Percentiles rank a stretch among this genome's conserved stretches.
Conservation (phyloP, 2,888 invertebrate species). For the Melitaea athalia region DNA sequence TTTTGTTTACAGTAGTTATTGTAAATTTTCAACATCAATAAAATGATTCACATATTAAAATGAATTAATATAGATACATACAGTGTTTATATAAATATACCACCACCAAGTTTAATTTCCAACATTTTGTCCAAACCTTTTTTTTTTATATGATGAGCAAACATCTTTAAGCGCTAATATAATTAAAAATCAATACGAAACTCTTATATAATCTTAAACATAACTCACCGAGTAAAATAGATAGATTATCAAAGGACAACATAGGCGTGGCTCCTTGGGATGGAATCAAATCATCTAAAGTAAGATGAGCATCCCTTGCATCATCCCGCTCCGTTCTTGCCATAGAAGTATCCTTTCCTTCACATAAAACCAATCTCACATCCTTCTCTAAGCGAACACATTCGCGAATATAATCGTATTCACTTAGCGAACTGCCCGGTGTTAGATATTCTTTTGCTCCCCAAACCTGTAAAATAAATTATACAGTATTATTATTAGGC, state of each 20-base stretch:
- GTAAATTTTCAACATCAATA: too few relatives aligned
- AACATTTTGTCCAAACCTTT: too few relatives aligned
- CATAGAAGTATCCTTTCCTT: conserved; percentile 85
- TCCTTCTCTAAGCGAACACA: conserved; percentile 96
- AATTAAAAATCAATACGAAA: too few relatives aligned
- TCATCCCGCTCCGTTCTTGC: conserved; percentile 93
- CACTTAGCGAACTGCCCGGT: conserved; percentile 90
- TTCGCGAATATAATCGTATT: conserved; percentile 96
- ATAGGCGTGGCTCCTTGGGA: conserved; percentile 86
- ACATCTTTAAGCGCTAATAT: too few relatives aligned
- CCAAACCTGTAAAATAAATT: conserved; percentile 84
- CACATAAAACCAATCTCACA: conserved; percentile 86
- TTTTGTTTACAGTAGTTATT: too few relatives aligned
- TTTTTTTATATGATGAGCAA: too few relatives aligned
- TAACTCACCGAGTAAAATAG: conserved; percentile 89
- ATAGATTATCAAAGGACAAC: conserved; percentile 91
- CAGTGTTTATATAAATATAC: too few relatives aligned
- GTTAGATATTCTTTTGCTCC: conserved; percentile 95
- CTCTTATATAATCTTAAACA: too few relatives aligned
- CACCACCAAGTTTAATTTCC: too few relatives aligned
- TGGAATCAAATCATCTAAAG: conserved; percentile 90
- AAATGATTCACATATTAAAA: too few relatives aligned
- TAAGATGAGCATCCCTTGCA: conserved; percentile 87
- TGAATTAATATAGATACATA: too few relatives aligned
- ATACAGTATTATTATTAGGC: neutral